Percentiles rank a stretch among this genome's conserved stretches.
Evolutionary conservation across 1,140 invertebrate genomes (phyloP).

Genomic region (Scaptomyza graminum): DNA sequence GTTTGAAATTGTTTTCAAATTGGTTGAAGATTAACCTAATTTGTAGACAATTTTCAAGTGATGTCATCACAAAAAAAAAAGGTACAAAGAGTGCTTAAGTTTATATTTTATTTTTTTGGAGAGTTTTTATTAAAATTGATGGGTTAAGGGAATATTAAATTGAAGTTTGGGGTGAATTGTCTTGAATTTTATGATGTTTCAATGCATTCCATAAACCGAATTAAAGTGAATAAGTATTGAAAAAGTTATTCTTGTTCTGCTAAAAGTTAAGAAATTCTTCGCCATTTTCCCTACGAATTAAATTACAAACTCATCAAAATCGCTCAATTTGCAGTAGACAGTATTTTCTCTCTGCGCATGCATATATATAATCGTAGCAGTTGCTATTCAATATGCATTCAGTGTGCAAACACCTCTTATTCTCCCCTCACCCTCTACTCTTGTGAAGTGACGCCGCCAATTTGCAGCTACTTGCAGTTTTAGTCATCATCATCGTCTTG

Average conservation of each 20-base stretch:
- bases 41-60: conserved; percentile 2
- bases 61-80: background rate
- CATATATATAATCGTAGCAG: background rate
- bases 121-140: no score
- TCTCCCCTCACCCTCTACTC: background rate
- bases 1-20: conserved; percentile 37
- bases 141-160: background rate
- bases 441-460: conserved; percentile 8
- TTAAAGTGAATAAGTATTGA: no score
- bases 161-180: no score
- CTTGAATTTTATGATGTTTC: no score
- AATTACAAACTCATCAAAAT: conserved; percentile 2
- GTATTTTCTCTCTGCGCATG: conserved; percentile 1
- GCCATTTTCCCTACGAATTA: background rate
- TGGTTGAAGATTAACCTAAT: conserved; percentile 33
- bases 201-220: no score
- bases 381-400: conserved; percentile 34
- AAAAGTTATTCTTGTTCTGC: no score
- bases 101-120: no score
- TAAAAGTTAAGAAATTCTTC: background rate
- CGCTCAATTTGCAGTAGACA: background rate
- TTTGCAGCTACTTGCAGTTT: conserved; percentile 47
- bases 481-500: conserved; percentile 28
- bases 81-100: background rate
- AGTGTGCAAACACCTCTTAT: conserved; percentile 6